These are phyloP conservation scores for Rhinichthys osculus DNA, from an alignment of 2,797 vertebrate species.

Conservation along the genomic window DNA sequence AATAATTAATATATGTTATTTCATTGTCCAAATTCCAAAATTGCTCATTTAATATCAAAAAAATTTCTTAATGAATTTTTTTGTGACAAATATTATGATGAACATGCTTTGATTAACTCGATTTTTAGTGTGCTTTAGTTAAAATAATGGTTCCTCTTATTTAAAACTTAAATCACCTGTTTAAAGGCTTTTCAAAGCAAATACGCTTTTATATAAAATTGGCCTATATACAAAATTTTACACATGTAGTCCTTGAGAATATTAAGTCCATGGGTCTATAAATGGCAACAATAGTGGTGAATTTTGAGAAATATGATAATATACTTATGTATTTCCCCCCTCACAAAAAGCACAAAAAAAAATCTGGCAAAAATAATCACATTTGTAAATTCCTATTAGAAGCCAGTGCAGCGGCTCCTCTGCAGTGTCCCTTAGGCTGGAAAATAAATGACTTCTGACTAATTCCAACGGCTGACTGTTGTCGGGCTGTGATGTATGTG, in stretches of 20 bases:
- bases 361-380: conserved; percentile 35
- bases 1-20: too few relatives aligned
- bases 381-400: conserved; percentile 34
- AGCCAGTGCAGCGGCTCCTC: neutral
- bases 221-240: neutral
- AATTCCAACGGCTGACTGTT: conserved; percentile 26
- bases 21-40: neutral
- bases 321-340: neutral
- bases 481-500: conserved; percentile 34
- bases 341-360: neutral
- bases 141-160: neutral
- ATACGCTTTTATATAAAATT: neutral
- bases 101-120: neutral
- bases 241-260: neutral
- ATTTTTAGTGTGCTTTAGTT: neutral
- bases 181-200: neutral
- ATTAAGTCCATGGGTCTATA: neutral
- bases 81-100: neutral
- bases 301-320: neutral
- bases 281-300: neutral
- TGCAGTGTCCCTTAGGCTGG: neutral
- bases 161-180: too few relatives aligned
- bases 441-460: conserved; percentile 34
- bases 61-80: neutral
- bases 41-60: neutral